Evolutionary conservation across 2,888 invertebrate species (phyloP).

Genomic region (Ochropleura plecta): DNA sequence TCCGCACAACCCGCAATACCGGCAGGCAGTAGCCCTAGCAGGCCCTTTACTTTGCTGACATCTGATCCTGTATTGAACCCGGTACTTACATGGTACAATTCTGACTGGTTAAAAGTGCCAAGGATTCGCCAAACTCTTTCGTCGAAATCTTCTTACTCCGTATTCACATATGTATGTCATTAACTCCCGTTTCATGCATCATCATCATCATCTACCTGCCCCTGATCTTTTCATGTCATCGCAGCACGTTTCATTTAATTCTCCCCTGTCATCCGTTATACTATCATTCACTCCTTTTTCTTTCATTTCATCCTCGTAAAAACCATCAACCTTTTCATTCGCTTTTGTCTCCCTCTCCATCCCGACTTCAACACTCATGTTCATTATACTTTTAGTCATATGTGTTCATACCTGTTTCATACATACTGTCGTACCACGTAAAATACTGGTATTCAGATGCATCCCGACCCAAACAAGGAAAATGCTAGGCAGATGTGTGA

Average conservation of each 20-base stretch:
- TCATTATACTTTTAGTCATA: not conserved
- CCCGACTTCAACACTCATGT: not conserved
- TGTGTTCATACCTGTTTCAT: not conserved
- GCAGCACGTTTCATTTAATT: not conserved
- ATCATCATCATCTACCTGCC: not conserved
- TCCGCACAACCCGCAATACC: too few relatives aligned
- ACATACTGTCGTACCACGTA: not conserved
- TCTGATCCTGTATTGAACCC: not conserved
- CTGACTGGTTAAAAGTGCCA: not conserved
- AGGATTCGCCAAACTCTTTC: not conserved
- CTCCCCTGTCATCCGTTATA: not conserved
- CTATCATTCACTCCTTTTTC: not conserved
- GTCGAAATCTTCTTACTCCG: not conserved
- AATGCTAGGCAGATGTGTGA: not conserved
- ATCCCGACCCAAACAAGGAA: too few relatives aligned
- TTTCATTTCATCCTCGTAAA: not conserved
- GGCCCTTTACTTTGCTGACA: too few relatives aligned
- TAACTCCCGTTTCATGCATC: not conserved
- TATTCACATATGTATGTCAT: not conserved
- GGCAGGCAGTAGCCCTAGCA: too few relatives aligned
- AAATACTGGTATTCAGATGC: too few relatives aligned
- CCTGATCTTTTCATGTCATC: not conserved
- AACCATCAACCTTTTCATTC: not conserved
- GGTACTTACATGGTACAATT: not conserved
- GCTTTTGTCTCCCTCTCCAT: not conserved